These are phyloP conservation scores for Tachysurus vachellii DNA, from an alignment of 2,113 vertebrate species.

Conservation along the genomic window DNA sequence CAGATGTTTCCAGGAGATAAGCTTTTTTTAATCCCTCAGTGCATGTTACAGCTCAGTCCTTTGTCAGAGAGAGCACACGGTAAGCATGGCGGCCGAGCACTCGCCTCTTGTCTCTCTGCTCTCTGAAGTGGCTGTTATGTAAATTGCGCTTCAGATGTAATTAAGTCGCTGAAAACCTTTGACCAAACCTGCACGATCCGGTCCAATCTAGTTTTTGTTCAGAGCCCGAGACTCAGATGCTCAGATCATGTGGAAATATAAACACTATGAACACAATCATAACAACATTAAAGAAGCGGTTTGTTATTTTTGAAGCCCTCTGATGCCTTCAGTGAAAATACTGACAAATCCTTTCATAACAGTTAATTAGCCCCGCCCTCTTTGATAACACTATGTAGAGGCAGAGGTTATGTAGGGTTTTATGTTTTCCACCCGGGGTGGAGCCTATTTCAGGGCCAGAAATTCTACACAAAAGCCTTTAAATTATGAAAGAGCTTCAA, in stretches of 20 bases:
- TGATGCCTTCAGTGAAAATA: background rate
- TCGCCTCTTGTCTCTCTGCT: constrained; percentile 18
- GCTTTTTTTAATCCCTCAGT: constrained; percentile 18
- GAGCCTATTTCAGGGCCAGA: background rate
- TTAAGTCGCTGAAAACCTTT: constrained; percentile 48
- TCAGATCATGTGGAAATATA: background rate
- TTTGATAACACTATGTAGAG: background rate
- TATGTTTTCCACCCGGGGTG: background rate
- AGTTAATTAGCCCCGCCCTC: background rate
- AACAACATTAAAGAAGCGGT: background rate
- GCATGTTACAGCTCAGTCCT: constrained; percentile 8
- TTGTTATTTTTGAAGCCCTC: background rate
- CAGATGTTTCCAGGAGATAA: constrained; percentile 45
- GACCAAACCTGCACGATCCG: constrained; percentile 47
- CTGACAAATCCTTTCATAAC: background rate
- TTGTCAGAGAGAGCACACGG: constrained; percentile 3
- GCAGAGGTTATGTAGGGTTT: background rate
- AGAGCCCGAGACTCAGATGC: background rate
- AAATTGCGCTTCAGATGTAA: constrained; percentile 49
- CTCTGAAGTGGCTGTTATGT: constrained; percentile 50
- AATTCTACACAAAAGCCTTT: background rate
- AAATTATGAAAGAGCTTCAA: background rate
- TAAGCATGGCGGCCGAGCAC: constrained; percentile 18
- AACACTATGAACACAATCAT: background rate
- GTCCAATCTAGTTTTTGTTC: constrained; percentile 36